Evolutionary conservation across 2,113 vertebrate genomes (phyloP), one percentile per base, ranked within the genome.

Genomic region (Scytalopus superciliaris): DNA sequence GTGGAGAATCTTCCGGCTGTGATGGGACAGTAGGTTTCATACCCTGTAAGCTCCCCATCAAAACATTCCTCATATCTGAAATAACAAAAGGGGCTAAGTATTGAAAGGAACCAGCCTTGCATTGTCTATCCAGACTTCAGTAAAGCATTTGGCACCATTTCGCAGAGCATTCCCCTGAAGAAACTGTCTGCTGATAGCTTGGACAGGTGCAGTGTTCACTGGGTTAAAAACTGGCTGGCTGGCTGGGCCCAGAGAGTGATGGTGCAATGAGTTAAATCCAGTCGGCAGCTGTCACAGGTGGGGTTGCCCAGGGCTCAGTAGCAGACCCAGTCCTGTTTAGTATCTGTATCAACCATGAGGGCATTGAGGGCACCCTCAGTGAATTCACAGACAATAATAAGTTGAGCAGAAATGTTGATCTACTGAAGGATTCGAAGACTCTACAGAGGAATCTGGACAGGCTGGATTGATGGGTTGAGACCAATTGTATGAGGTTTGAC

Each of bases 61-160:
- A 53, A 44, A 69, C 28, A 49, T 73, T 83, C 37, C 7, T 25
- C 7, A 12, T 8, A 40, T 42, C n/a, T 57, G 76, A n/a, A 76
- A 79, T 23, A 80, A 30, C 2, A 2, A n/a, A n/a, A 40, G 8
- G 14, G 8, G 9, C 53, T 53, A 45, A 57, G 14, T 5, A 3
- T 14, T 78, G 25, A 50, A 5, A 91, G 22, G 7, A 84, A 40
- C 4, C 4, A 63, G 42, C 9, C 14, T 55, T 15, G 6, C 19
- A 13, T 14, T 59, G 10, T 39, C 47, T 15, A 4, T 55, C 17
- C 22, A 33, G 17, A 69, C 31, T 62, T 37, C 15, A 49, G 35
- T 69, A 12, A 69, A 69, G 4, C 0, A 0, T 14, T 64, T 56
- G 18, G 9, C 14, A 23, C 4, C 31, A 12, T 49, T 76, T 42